Percentiles rank a stretch among this genome's conserved stretches.
Evolutionary conservation across 2,888 invertebrate genomes (phyloP).

Genomic region (Amaurobius ferox): DNA sequence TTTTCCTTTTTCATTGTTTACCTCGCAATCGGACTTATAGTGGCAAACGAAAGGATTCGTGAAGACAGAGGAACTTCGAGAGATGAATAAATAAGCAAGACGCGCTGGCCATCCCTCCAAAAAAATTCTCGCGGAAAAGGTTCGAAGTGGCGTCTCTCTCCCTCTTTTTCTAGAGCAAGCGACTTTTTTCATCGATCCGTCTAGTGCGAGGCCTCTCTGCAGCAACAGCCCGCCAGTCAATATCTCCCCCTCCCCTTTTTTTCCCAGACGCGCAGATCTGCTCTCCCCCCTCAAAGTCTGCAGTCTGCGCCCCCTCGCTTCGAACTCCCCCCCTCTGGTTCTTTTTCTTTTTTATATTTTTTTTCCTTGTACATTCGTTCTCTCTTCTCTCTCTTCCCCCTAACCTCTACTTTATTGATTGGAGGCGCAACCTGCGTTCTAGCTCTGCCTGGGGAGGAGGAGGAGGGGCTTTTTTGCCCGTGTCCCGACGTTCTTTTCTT

Average conservation of each 20-base stretch:
- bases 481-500: slow-evolving; percentile 67
- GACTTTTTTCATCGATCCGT: slow-evolving; percentile 72
- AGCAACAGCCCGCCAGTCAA: slow-evolving; percentile 69
- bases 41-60: slow-evolving; percentile 5
- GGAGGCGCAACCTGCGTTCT: slow-evolving; percentile 71
- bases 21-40: slow-evolving; percentile 45
- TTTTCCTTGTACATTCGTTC: slow-evolving; percentile 27
- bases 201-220: slow-evolving; percentile 42
- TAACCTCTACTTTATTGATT: slow-evolving; percentile 71
- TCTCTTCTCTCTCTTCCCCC: slow-evolving; percentile 29
- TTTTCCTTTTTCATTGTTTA: slow-evolving; percentile 14
- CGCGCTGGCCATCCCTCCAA: background rate
- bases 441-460: slow-evolving; percentile 23
- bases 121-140: slow-evolving; percentile 47
- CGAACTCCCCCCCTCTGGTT: slow-evolving; percentile 26
- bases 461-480: slow-evolving; percentile 45
- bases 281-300: slow-evolving; percentile 10
- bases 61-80: slow-evolving; percentile 2
- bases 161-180: slow-evolving; percentile 59
- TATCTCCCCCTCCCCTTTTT: slow-evolving; percentile 40
- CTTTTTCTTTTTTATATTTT: slow-evolving; percentile 28
- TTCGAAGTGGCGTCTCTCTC: slow-evolving; percentile 61
- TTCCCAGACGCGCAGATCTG: slow-evolving; percentile 16
- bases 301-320: slow-evolving; percentile 12
- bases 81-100: slow-evolving; percentile 55